A percentile compares a stretch with the other conserved stretches of the same genome.
Evolutionary conservation across 2,113 vertebrate species (phyloP).

Genomic region (Speoplatyrhinus poulsoni): DNA sequence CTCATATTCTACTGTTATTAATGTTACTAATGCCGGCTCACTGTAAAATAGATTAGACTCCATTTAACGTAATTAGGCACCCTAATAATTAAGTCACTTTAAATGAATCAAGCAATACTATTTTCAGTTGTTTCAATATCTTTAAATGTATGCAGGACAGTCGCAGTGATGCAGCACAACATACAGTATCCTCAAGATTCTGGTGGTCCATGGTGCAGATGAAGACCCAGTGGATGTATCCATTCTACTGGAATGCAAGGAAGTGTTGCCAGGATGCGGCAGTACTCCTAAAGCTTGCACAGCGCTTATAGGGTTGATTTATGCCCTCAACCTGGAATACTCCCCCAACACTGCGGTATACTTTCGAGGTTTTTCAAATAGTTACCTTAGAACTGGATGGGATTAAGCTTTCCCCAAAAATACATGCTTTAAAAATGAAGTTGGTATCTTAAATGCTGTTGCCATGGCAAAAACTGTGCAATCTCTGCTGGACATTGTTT

Average conservation of each 20-base stretch:
- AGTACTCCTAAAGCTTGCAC: slow-evolving; percentile 26
- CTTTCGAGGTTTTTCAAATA: too few species aligned
- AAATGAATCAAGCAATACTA: neutral
- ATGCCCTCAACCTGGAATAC: slow-evolving; percentile 23
- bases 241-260: slow-evolving; percentile 23
- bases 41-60: too few species aligned
- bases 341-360: slow-evolving; percentile 16
- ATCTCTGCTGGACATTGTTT: too few species aligned
- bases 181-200: slow-evolving; percentile 31
- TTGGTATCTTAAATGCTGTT: too few species aligned
- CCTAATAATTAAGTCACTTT: slow-evolving; percentile 1
- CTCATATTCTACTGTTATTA: neutral
- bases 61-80: too few species aligned
- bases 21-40: neutral
- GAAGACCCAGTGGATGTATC: slow-evolving; percentile 27
- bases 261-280: slow-evolving; percentile 25
- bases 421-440: too few species aligned
- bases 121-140: neutral
- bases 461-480: too few species aligned
- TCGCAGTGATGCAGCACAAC: slow-evolving; percentile 21
- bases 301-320: slow-evolving; percentile 19
- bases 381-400: too few species aligned
- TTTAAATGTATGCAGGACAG: neutral
- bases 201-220: slow-evolving; percentile 28
- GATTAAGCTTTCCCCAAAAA: too few species aligned